Base-by-base conservation (phyloP, 2,113 vertebrate genomes). In the Barbus barbus region DNA sequence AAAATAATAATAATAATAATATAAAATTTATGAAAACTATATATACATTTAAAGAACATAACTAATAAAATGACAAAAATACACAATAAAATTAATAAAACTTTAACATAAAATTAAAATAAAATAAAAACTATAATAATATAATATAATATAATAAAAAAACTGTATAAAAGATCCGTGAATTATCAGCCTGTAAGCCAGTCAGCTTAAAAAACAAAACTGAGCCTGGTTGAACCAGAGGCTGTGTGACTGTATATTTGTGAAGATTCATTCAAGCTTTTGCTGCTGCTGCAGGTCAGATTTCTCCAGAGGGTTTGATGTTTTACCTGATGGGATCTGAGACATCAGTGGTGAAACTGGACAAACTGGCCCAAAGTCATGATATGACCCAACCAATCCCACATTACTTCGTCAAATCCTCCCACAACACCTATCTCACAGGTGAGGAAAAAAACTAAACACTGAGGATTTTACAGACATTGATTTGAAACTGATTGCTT, bases 371-470 rank as follows among this genome's bases (percentile, higher is more conserved):
- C 78, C 94, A 95, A 69, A 91, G 95, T 91, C 97, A 99, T 0
- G 97, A 99, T 90, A 99, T 99, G 98, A 95, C 87, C 1, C 97
- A 98, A 79, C 97, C 98, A 0, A 88, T 99, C 82, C 95, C 96
- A 0, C 97, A 99, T 89, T 99, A 98, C 93, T 98, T 96, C 87
- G 93, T 99, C 93, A 99, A 98, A 60, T 99, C 98, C 1, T 99
- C 98, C 4, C 98, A 99, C 92, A 99, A 99, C 93, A 99, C 98
- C 0, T 99, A 99, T 79, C 93, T 99, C 81, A 99, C 98, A 93
- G 98, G 97, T 94, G 72, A 69, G 53, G 53, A 48, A 3, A 9
- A 51, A 56, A 51, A 0, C 18, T 0, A 53, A 20, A 20, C 38
- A 38, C 56, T 46, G 11, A 46, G 2, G 11, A 12, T 5, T 16